These are phyloP conservation scores for Oryzias curvinotus DNA, from an alignment of 2,113 vertebrate species.

Conservation along the genomic window DNA sequence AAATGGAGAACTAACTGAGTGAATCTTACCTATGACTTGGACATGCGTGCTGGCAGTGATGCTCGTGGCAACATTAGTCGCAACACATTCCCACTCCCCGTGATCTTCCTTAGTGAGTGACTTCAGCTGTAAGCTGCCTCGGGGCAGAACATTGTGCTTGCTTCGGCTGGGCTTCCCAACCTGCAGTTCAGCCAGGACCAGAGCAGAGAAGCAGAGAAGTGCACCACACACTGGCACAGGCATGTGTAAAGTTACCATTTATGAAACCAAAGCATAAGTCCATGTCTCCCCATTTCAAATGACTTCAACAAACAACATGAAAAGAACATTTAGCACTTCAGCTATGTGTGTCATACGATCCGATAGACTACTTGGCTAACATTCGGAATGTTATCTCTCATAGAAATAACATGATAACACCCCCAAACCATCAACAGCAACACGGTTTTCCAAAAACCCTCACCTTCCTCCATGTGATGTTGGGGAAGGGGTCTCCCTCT, in stretches of 20 bases:
- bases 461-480: constrained; percentile 99
- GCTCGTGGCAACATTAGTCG: constrained; percentile 96
- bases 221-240: background rate
- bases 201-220: constrained; percentile 1
- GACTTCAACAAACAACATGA: too few relatives aligned
- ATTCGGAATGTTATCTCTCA: background rate
- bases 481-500: constrained; percentile 95
- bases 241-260: background rate
- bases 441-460: background rate
- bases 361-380: constrained; percentile 15
- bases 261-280: background rate
- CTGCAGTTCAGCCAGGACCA: constrained; percentile 72
- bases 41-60: constrained; percentile 99
- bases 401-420: too few relatives aligned
- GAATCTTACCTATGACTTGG: constrained; percentile 88
- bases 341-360: constrained; percentile 12
- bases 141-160: constrained; percentile 96
- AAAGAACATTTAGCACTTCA: too few relatives aligned
- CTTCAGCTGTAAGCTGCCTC: constrained; percentile 95
- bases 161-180: constrained; percentile 97
- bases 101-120: constrained; percentile 98
- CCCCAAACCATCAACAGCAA: too few relatives aligned
- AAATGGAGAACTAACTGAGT: background rate
- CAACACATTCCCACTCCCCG: constrained; percentile 97
- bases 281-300: too few relatives aligned